Conservation (phyloP, 92 coral and sea anemone species). For the Bergia puertoricense region DNA sequence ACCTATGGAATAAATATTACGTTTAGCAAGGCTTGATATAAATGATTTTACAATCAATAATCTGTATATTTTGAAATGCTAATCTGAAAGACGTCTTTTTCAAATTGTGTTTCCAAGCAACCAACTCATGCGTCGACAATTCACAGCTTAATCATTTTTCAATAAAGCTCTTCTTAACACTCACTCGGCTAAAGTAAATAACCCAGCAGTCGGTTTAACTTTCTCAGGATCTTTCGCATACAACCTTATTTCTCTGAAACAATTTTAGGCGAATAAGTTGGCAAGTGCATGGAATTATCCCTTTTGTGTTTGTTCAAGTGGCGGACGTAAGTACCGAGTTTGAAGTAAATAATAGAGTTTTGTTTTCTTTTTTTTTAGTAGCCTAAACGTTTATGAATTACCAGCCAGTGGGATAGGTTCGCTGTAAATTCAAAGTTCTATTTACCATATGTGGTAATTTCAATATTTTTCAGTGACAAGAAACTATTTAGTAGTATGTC, state of each 20-base stretch:
- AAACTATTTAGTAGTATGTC: neutral
- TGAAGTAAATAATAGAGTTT: neutral
- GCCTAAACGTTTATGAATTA: no score
- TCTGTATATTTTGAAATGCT: neutral
- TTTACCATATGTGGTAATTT: neutral
- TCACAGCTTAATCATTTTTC: slow-evolving; percentile 5
- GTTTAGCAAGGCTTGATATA: neutral
- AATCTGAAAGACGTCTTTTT: neutral
- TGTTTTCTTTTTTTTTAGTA: no score
- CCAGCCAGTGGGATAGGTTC: neutral
- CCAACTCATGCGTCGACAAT: neutral
- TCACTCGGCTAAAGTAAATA: neutral
- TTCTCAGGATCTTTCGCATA: neutral
- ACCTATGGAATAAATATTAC: neutral
- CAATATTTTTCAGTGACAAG: neutral
- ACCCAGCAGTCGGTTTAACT: neutral
- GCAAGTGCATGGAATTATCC: neutral
- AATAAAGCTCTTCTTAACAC: neutral
- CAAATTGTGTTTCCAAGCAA: neutral
- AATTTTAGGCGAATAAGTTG: neutral
- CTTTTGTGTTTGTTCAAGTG: neutral
- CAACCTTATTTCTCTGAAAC: neutral
- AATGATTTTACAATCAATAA: neutral
- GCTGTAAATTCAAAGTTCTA: neutral
- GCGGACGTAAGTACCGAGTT: neutral